These are phyloP conservation scores for Phania funesta DNA, from an alignment of 2,888 invertebrate genomes.

Conservation along the genomic window DNA sequence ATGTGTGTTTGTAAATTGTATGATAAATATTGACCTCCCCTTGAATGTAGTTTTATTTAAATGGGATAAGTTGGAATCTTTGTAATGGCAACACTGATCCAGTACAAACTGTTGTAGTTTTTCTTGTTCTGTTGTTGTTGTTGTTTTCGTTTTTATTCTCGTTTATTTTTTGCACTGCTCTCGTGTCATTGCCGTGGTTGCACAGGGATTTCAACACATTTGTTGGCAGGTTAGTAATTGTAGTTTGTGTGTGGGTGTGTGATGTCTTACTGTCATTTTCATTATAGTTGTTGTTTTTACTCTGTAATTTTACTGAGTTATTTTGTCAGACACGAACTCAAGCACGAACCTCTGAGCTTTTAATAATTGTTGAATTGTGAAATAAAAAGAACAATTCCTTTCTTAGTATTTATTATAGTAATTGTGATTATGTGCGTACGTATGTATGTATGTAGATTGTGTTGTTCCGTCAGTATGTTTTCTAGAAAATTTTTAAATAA, in stretches of 20 bases:
- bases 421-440: neutral
- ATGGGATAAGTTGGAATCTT: too few relatives aligned
- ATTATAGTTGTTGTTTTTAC: neutral
- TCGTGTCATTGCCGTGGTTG: constrained; percentile 62
- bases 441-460: neutral
- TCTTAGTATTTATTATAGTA: neutral
- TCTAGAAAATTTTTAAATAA: constrained; percentile 9
- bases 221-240: neutral
- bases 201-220: constrained; percentile 60
- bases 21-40: too few relatives aligned
- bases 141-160: neutral
- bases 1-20: too few relatives aligned
- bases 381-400: constrained; percentile 10
- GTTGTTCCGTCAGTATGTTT: neutral
- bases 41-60: too few relatives aligned
- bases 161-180: constrained; percentile 18
- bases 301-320: constrained; percentile 50
- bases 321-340: constrained; percentile 64
- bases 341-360: constrained; percentile 66
- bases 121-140: constrained; percentile 2
- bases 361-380: constrained; percentile 60
- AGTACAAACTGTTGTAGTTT: neutral
- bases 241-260: neutral
- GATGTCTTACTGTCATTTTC: constrained; percentile 41
- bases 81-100: neutral